Conservation (phyloP, 2,888 invertebrate genomes). For the Trimorus sp. region DNA sequence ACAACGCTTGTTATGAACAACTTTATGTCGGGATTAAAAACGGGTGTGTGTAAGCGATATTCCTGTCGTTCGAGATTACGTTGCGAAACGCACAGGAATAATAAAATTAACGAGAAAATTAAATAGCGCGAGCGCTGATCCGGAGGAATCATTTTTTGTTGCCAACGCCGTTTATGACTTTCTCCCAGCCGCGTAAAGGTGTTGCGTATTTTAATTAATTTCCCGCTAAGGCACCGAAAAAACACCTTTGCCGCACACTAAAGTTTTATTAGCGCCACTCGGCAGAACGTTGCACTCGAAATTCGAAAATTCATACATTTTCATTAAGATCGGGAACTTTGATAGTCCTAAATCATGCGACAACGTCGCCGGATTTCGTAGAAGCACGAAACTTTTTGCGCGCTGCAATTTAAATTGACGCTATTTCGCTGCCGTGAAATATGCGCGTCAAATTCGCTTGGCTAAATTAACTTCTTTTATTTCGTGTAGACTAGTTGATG, state of each 20-base stretch:
- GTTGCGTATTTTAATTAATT: conserved; percentile 46
- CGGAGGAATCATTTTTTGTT: conserved; percentile 30
- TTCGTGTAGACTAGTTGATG: too few relatives aligned
- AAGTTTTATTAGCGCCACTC: conserved; percentile 20
- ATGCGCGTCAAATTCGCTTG: too few relatives aligned
- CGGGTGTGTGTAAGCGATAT: conserved; percentile 31
- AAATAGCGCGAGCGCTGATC: conserved; percentile 30
- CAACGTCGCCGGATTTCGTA: background rate
- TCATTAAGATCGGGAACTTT: conserved; percentile 7
- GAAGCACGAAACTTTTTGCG: background rate
- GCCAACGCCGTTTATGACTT: conserved; percentile 34
- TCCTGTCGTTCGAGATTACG: conserved; percentile 45
- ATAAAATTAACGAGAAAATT: conserved; percentile 50
- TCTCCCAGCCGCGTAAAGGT: conserved; percentile 9
- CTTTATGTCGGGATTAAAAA: conserved; percentile 45
- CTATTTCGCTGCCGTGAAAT: too few relatives aligned
- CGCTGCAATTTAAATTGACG: too few relatives aligned
- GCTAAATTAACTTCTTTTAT: background rate
- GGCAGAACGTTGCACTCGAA: background rate
- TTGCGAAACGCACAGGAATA: conserved; percentile 25
- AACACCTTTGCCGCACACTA: conserved; percentile 27
- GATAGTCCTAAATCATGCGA: conserved; percentile 8
- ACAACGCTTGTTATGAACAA: conserved; percentile 36
- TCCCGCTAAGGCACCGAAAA: conserved; percentile 19
- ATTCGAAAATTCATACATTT: conserved; percentile 19